These are phyloP conservation scores for Pseudococcus longispinus DNA, from an alignment of 2,888 invertebrate species.

Conservation along the genomic window DNA sequence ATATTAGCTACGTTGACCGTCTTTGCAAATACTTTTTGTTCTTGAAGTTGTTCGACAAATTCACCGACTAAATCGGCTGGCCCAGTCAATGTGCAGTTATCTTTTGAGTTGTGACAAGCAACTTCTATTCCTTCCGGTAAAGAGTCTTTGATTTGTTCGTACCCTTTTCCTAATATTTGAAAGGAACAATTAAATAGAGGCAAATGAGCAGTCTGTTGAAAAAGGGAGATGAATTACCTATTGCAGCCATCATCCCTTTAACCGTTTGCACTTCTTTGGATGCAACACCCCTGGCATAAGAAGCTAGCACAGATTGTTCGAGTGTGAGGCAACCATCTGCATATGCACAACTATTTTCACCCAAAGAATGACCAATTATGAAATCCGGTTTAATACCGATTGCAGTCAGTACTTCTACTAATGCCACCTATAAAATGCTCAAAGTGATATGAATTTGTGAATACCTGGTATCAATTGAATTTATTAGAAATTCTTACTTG, in stretches of 20 bases:
- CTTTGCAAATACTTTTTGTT: slow-evolving; percentile 60
- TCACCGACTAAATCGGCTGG: slow-evolving; percentile 69
- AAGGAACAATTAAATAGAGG: background rate
- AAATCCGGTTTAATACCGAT: slow-evolving; percentile 74
- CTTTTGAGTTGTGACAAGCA: slow-evolving; percentile 81
- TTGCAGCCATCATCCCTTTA: slow-evolving; percentile 67
- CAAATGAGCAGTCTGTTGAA: background rate
- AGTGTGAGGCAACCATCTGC: slow-evolving; percentile 71
- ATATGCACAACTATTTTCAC: slow-evolving; percentile 72
- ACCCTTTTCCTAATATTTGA: slow-evolving; percentile 59
- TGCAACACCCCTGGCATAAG: slow-evolving; percentile 68
- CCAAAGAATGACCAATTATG: slow-evolving; percentile 75
- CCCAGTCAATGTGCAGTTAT: slow-evolving; percentile 81
- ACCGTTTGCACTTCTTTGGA: slow-evolving; percentile 63
- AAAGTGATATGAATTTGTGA: background rate
- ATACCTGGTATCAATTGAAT: background rate
- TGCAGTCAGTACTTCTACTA: slow-evolving; percentile 70
- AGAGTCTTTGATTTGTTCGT: slow-evolving; percentile 60
- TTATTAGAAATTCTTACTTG: slow-evolving; percentile 63
- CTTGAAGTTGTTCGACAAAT: slow-evolving; percentile 68
- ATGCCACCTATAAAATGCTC: slow-evolving; percentile 66
- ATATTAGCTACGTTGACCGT: slow-evolving; percentile 61
- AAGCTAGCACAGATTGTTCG: slow-evolving; percentile 69
- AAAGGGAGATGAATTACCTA: slow-evolving; percentile 61
- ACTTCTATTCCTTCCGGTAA: slow-evolving; percentile 71